Evolutionary conservation across 2,113 vertebrate genomes (phyloP), one percentile per base, ranked within the genome.

Genomic region (Catharus fuscescens): DNA sequence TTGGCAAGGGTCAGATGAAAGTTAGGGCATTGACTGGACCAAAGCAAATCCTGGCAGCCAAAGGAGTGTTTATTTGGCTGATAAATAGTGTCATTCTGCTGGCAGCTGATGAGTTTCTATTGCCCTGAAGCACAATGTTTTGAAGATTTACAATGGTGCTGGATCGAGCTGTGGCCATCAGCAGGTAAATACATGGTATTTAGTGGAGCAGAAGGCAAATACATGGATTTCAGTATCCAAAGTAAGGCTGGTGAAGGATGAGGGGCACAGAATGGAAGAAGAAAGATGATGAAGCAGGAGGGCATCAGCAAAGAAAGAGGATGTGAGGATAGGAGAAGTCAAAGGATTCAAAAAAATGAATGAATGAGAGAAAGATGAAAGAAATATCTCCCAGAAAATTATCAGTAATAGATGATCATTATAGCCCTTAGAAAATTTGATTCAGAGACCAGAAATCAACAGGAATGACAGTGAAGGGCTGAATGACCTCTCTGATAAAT

Each of bases 401-500:
- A 76, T 52, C 34, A 25, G 66, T 90, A 92, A 74, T 62, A 83
- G 61, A 34, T 45, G 25, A 86, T 83, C 62, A 36, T 90, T 86
- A 47, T 17, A 57, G 40, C 29, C 40, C 60, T 77, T 59, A 78
- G 80, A 80, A 93, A 81, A 94, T 56, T 78, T 7, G 6, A 80
- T 77, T 71, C n/a, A 61, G 20, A 24, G 69, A 42, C 56, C 36
- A 94, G 70, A 90, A 94, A 61, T 60, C 28, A 80, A 80, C 42
- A 96, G 60, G 9, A 86, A 80, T 67, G 81, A 66, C 40, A 80
- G 48, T 15, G 38, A 86, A 90, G n/a, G 67, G 5, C 85, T 94
- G 88, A 83, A 71, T 80, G 76, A 90, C 79, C 44, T 84, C 44
- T 88, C 31, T 76, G 69, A 90, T 25, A 88, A 53, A 90, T 95